Percentiles rank a stretch among this genome's conserved stretches.
phyloP scores from a whole-genome alignment of 2,113 vertebrate genomes.

The Thalassarche chlororhynchos region DNA sequence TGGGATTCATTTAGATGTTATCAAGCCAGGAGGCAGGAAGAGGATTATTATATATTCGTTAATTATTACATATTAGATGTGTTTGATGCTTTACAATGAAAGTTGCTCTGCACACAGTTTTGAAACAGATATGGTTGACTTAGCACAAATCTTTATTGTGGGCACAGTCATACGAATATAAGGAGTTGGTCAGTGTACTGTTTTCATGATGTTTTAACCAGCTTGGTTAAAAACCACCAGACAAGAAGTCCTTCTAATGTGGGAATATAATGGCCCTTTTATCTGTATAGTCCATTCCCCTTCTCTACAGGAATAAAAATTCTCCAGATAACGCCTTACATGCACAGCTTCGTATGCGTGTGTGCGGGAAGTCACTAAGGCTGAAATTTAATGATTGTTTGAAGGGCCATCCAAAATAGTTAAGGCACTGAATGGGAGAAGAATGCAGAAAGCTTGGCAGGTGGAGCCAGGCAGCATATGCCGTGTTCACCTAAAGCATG shows the following conservation, averaged over 20 bases:
- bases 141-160: conserved; percentile 13
- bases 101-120: not conserved
- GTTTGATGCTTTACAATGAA: not conserved
- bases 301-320: conserved; percentile 22
- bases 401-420: not conserved
- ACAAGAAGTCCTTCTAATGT: conserved; percentile 47
- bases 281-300: not conserved
- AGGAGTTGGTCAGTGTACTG: not conserved
- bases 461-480: not conserved
- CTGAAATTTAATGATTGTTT: not conserved
- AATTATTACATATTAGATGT: not conserved
- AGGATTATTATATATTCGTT: not conserved
- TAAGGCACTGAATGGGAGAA: not conserved
- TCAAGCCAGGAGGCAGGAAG: not conserved
- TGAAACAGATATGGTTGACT: not conserved
- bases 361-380: not conserved
- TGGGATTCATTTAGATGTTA: not conserved
- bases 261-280: conserved; percentile 35
- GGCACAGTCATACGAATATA: not conserved
- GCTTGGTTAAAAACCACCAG: conserved; percentile 35
- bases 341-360: not conserved
- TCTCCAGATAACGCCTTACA: not conserved
- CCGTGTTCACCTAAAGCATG: not conserved
- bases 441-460: not conserved
- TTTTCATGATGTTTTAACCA: conserved; percentile 41